These are phyloP conservation scores for Temnothorax unifasciatus DNA, from an alignment of 2,888 invertebrate species.

Conservation along the genomic window DNA sequence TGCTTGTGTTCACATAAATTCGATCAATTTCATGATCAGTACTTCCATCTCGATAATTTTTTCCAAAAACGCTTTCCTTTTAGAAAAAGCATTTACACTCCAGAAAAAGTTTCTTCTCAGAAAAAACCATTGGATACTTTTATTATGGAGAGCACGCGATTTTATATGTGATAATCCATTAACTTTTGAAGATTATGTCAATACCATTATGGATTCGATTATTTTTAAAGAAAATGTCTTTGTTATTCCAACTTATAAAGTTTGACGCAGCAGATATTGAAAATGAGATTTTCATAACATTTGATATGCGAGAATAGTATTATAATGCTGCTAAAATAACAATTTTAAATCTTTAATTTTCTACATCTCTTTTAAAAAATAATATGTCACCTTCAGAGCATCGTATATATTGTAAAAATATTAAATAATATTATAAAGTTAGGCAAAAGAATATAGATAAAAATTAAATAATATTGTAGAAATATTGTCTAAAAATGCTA, in stretches of 20 bases:
- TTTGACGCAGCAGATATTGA: not conserved
- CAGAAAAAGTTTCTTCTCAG: not conserved
- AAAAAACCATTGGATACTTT: not conserved
- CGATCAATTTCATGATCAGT: constrained; percentile 40
- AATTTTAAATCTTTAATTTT: constrained; percentile 5
- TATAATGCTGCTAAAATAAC: constrained; percentile 5
- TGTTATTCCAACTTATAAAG: constrained; percentile 11
- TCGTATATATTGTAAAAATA: not conserved
- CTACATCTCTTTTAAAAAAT: not conserved
- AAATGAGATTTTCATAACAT: not conserved
- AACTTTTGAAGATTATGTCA: not conserved
- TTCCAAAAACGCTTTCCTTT: constrained; percentile 12
- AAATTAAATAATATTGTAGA: not conserved
- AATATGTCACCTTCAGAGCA: not conserved
- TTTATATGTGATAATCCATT: constrained; percentile 9
- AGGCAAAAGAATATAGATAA: not conserved
- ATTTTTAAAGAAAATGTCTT: constrained; percentile 24
- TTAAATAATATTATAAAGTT: not conserved
- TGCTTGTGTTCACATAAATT: constrained; percentile 34
- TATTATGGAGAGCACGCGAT: not conserved
- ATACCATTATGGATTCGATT: not conserved
- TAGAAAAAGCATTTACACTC: not conserved
- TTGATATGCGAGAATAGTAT: not conserved
- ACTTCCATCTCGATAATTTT: constrained; percentile 18
- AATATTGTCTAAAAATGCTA: not conserved